Evolutionary conservation across 2,888 invertebrate species (phyloP).

Genomic region (Mesoligia furuncula): DNA sequence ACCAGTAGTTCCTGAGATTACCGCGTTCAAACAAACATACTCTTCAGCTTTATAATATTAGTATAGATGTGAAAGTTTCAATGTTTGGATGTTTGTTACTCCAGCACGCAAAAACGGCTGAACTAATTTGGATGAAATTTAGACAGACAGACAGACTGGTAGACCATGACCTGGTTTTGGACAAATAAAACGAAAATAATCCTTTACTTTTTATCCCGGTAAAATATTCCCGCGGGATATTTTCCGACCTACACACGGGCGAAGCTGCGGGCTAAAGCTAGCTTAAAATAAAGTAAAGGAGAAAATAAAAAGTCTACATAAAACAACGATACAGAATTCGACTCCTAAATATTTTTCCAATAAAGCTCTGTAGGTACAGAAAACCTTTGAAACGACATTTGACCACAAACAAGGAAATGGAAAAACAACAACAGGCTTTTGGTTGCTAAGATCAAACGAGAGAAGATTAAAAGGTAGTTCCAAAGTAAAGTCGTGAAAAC

Average conservation of each 20-base stretch:
- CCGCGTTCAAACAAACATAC: too few relatives aligned
- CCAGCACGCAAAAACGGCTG: not conserved
- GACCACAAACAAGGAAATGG: not conserved
- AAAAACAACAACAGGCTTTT: not conserved
- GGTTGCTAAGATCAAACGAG: slow-evolving; percentile 27
- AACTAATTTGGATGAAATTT: not conserved
- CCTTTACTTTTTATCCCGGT: not conserved
- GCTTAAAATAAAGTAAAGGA: not conserved
- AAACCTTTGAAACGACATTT: not conserved
- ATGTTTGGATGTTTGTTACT: not conserved
- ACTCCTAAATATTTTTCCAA: not conserved
- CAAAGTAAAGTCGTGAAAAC: slow-evolving; percentile 19
- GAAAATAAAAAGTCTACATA: not conserved
- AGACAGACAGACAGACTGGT: not conserved
- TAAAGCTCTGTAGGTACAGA: not conserved
- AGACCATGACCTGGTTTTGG: too few relatives aligned
- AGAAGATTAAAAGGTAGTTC: slow-evolving; percentile 21
- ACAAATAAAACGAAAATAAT: too few relatives aligned
- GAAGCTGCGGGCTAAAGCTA: not conserved
- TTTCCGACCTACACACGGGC: not conserved
- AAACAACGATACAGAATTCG: not conserved
- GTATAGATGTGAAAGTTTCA: not conserved
- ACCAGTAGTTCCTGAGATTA: too few relatives aligned
- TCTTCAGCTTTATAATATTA: too few relatives aligned
- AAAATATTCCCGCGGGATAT: not conserved